Evolutionary conservation across 2,888 invertebrate genomes (phyloP).

Genomic region (Ceramica pisi): DNA sequence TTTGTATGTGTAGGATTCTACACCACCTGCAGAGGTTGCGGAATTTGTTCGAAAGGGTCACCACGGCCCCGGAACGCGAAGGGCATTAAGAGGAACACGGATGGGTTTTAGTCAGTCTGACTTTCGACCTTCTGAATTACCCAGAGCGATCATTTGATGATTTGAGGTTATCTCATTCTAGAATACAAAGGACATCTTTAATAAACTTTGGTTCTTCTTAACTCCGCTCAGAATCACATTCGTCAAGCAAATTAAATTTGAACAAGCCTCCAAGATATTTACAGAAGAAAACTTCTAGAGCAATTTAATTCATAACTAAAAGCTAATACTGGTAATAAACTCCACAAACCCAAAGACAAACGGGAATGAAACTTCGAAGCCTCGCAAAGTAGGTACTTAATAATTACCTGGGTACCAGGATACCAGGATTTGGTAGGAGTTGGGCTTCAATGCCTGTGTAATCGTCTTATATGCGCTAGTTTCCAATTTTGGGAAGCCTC

Average conservation of each 20-base stretch:
- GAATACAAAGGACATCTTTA: not conserved
- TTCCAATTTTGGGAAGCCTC: not conserved
- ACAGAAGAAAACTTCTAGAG: constrained; percentile 25
- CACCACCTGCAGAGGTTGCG: too few species aligned
- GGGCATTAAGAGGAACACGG: too few species aligned
- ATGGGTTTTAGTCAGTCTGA: too few species aligned
- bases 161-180: too few species aligned
- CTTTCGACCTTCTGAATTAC: too few species aligned
- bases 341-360: constrained; percentile 41
- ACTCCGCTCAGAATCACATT: constrained; percentile 5
- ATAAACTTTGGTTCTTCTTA: not conserved
- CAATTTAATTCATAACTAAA: constrained; percentile 30
- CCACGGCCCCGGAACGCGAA: too few species aligned
- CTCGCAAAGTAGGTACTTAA: constrained; percentile 40
- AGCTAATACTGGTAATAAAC: constrained; percentile 31
- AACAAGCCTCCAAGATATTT: constrained; percentile 33
- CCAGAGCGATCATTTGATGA: too few species aligned
- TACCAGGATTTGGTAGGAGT: constrained; percentile 24
- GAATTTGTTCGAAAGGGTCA: too few species aligned
- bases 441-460: constrained; percentile 16
- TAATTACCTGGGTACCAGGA: constrained; percentile 41
- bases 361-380: constrained; percentile 21
- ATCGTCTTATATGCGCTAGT: constrained; percentile 17
- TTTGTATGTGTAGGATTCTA: too few species aligned
- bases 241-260: constrained; percentile 42